A percentile compares a stretch with the other conserved stretches of the same genome.
Conservation (phyloP, 2,797 vertebrate genomes). For the Myotis pilosus region DNA sequence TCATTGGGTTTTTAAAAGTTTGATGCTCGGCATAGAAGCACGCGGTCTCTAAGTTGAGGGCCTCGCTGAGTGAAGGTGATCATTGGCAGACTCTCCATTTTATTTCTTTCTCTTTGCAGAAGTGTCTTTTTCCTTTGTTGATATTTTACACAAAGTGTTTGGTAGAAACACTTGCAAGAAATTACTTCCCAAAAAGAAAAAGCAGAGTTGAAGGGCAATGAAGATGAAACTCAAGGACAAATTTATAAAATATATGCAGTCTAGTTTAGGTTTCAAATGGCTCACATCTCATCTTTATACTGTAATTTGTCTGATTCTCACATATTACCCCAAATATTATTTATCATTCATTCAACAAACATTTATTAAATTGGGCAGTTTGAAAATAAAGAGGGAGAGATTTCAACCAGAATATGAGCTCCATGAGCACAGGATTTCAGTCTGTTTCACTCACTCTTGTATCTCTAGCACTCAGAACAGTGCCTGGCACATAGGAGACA, state of each 20-base stretch:
- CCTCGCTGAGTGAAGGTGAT: background rate
- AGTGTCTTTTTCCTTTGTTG: conserved; percentile 25
- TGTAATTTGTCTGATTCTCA: background rate
- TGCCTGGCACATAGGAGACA: background rate
- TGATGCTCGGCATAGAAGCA: background rate
- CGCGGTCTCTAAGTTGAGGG: background rate
- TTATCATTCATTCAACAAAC: background rate
- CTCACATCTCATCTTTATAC: background rate
- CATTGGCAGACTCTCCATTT: background rate
- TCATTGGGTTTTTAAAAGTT: background rate
- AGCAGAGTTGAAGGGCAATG: background rate
- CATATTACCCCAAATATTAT: background rate
- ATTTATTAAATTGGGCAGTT: background rate
- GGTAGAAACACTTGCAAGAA: background rate
- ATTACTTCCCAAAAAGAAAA: background rate
- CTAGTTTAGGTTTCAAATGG: background rate
- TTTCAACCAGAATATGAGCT: background rate
- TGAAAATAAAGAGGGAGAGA: conserved; percentile 10
- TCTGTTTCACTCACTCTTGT: background rate
- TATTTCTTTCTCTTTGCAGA: conserved; percentile 3
- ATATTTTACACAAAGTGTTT: conserved; percentile 8
- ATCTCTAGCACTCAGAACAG: background rate
- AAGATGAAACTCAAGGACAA: background rate
- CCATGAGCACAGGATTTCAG: background rate
- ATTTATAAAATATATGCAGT: background rate